These are phyloP conservation scores for Fundulus diaphanus DNA, from an alignment of 2,797 vertebrate genomes.

Conservation along the genomic window DNA sequence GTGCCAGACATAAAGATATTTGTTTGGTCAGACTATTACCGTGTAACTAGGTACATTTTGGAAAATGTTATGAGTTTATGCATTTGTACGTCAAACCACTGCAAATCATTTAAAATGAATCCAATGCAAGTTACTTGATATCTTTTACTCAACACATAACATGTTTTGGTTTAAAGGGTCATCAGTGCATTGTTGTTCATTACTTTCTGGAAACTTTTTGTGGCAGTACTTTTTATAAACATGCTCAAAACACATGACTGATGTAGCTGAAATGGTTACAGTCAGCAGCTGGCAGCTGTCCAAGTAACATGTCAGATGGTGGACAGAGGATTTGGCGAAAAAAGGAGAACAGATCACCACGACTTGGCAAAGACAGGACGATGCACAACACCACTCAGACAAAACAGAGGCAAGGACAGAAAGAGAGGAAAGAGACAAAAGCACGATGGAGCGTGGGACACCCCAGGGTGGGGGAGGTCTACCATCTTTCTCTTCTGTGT, in stretches of 20 bases:
- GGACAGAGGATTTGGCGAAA: slow-evolving; percentile 42
- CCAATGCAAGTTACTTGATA: not conserved
- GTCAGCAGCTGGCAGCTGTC: slow-evolving; percentile 43
- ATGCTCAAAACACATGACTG: slow-evolving; percentile 7
- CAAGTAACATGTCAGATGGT: slow-evolving; percentile 65
- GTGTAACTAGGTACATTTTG: not conserved
- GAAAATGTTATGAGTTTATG: too few relatives aligned
- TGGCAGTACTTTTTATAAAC: not conserved
- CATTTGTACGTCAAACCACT: not conserved
- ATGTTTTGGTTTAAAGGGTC: not conserved
- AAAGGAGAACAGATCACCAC: slow-evolving; percentile 56
- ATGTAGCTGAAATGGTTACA: slow-evolving; percentile 30
- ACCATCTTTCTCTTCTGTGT: slow-evolving; percentile 96
- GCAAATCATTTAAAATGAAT: not conserved
- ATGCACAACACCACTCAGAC: slow-evolving; percentile 63
- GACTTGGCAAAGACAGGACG: slow-evolving; percentile 48
- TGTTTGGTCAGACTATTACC: not conserved
- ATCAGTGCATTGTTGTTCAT: slow-evolving; percentile 12
- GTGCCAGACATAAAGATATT: too few relatives aligned
- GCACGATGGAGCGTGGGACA: slow-evolving; percentile 57
- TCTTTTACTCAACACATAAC: not conserved
- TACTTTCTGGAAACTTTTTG: not conserved
- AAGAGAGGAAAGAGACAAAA: slow-evolving; percentile 34
- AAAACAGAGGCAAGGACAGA: slow-evolving; percentile 48
- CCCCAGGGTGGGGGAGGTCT: slow-evolving; percentile 83